Conservation (phyloP, 2,113 vertebrate genomes). For the Labeo rohita region DNA sequence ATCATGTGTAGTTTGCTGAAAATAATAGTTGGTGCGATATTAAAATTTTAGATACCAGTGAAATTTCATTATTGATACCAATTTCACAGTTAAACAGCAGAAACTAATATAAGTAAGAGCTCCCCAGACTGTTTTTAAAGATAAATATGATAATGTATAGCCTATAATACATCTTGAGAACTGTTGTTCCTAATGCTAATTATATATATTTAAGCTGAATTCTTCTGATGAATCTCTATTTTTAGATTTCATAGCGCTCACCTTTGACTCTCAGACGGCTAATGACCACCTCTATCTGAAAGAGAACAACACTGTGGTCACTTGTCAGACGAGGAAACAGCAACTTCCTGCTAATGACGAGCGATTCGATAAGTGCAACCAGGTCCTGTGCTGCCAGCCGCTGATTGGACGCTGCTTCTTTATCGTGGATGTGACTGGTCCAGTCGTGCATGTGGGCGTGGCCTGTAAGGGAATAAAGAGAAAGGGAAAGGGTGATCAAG, state of each 20-base stretch:
- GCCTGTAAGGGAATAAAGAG: neutral
- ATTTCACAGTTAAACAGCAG: too few species aligned
- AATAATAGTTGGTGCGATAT: too few species aligned
- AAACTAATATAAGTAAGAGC: too few species aligned
- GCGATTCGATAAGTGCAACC: constrained; percentile 17
- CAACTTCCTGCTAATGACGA: neutral
- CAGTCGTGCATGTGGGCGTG: constrained; percentile 17
- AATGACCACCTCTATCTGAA: neutral
- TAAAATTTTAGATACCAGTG: too few species aligned
- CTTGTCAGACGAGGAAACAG: neutral
- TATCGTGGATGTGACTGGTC: neutral
- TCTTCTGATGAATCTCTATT: neutral
- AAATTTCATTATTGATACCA: too few species aligned
- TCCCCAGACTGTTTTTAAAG: too few species aligned
- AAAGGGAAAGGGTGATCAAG: neutral
- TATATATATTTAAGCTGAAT: neutral
- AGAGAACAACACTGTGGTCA: neutral
- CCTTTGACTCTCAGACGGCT: neutral
- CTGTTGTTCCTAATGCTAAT: too few species aligned
- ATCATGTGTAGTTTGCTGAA: too few species aligned
- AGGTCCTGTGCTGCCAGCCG: neutral
- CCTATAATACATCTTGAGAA: too few species aligned
- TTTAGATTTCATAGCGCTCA: neutral
- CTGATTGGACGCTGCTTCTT: constrained; percentile 24
- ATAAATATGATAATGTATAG: too few species aligned